A percentile compares a stretch with the other conserved stretches of the same genome.
phyloP scores from a whole-genome alignment of 2,888 invertebrate species.

The Neoaliturus tenellus region DNA sequence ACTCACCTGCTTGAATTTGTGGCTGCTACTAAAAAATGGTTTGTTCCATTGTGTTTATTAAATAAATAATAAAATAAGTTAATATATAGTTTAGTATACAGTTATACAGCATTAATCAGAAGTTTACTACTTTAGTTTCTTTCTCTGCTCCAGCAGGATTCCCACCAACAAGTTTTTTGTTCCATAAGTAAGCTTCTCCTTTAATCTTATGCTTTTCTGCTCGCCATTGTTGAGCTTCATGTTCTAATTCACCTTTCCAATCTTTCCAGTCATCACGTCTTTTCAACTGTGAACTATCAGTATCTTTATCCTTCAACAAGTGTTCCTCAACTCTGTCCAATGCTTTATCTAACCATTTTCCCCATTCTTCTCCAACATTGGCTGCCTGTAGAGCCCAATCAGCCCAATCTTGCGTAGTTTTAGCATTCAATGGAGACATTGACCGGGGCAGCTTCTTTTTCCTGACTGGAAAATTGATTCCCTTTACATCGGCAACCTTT shows the following conservation, averaged over 20 bases:
- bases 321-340: background rate
- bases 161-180: slow-evolving; percentile 2
- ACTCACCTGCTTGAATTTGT: no score
- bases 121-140: background rate
- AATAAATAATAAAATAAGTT: background rate
- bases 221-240: slow-evolving; percentile 28
- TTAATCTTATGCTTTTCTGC: slow-evolving; percentile 33
- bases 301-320: background rate
- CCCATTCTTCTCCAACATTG: slow-evolving; percentile 27
- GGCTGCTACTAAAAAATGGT: no score
- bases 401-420: slow-evolving; percentile 17
- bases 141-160: background rate
- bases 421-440: slow-evolving; percentile 28
- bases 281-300: background rate
- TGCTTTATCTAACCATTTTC: slow-evolving; percentile 32
- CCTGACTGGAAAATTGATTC: slow-evolving; percentile 4
- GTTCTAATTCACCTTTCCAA: background rate
- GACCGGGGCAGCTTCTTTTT: slow-evolving; percentile 14
- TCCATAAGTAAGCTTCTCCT: slow-evolving; percentile 19
- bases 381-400: slow-evolving; percentile 35
- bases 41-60: no score
- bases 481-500: background rate
- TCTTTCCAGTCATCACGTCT: background rate
- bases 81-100: background rate
- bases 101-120: background rate